Conservation (phyloP, 2,113 vertebrate genomes). For the Sprattus sprattus region DNA sequence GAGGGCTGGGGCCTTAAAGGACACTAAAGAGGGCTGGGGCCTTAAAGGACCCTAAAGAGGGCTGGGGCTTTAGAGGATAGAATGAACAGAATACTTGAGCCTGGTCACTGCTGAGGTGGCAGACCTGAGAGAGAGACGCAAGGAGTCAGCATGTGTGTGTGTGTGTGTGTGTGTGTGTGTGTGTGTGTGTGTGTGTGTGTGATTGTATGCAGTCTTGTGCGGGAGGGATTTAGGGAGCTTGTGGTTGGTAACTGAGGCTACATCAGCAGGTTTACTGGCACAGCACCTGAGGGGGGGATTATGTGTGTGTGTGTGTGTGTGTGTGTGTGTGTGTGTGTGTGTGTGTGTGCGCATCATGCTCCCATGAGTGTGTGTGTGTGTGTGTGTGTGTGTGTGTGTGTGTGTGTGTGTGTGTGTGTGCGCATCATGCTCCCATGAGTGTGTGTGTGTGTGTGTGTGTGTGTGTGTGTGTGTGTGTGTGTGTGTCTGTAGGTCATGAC, state of each 20-base stretch:
- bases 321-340: not conserved
- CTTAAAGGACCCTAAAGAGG: not conserved
- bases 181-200: constrained; percentile 33
- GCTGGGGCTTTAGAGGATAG: not conserved
- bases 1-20: no score
- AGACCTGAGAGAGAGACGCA: not conserved
- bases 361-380: constrained; percentile 11
- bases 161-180: constrained; percentile 30
- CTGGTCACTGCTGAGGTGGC: not conserved
- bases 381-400: constrained; percentile 1
- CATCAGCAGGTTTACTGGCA: not conserved
- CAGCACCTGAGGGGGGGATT: not conserved
- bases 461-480: not conserved
- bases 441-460: no score
- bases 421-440: no score
- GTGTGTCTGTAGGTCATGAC: not conserved
- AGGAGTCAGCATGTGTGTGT: constrained; percentile 20
- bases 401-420: not conserved
- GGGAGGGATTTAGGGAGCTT: not conserved
- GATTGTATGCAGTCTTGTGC: constrained; percentile 22
- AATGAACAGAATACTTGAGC: not conserved
- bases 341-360: no score
- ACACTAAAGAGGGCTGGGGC: not conserved
- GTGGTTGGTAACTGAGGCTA: not conserved
- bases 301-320: not conserved